Base-by-base conservation (phyloP, 1,140 invertebrate genomes). In the Ceratoteleas bidentatus region DNA sequence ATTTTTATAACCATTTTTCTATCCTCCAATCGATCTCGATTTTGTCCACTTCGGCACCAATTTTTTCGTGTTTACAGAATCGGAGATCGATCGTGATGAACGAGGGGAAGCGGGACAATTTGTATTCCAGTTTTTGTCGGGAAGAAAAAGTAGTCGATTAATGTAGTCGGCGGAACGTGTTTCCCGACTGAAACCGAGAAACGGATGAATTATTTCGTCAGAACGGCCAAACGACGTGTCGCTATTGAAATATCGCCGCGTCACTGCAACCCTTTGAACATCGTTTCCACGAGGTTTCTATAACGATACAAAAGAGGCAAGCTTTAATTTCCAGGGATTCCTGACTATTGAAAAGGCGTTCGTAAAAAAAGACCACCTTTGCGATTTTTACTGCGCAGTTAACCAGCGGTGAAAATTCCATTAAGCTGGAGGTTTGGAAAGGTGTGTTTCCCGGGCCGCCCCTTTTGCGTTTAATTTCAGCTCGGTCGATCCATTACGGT, bases 251-350 rank as follows among this genome's bases (percentile, higher is more conserved):
- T 24, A 52, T 34, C 36, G 61, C 61, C 50, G 49, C 34, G 60
- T 62, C 60, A 62, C 38, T 50, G 45, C 45, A 62, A 62, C 60
- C 60, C 61, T 64, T 64, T 64, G 33, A 64, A 50, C 60, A 3
- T n/a, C 15, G 10, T 36, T 50, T 64, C 34, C 13, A 5, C 33
- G 13, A 38, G 49, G 50, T 52, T 64, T 64, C 61, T 53, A 53
- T 64, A 53, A 3, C 15, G 34, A 24, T 5, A 43, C 47, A n/a
- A 64, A 64, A 53, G 36, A 53, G n/a, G 38, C 9, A 53, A 40
- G n/a, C 14, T 15, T 64, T 53, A 64, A 53, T 64, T 64, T 64
- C 61, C 45, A 64, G 6, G 49, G 61, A 64, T 53, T 52, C 49
- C 47, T 40, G 24, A 64, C 61, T 36, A 43, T n/a, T 11, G 15